These are phyloP conservation scores for Anoncus sp. DNA, from an alignment of 2,888 invertebrate genomes.

Conservation along the genomic window DNA sequence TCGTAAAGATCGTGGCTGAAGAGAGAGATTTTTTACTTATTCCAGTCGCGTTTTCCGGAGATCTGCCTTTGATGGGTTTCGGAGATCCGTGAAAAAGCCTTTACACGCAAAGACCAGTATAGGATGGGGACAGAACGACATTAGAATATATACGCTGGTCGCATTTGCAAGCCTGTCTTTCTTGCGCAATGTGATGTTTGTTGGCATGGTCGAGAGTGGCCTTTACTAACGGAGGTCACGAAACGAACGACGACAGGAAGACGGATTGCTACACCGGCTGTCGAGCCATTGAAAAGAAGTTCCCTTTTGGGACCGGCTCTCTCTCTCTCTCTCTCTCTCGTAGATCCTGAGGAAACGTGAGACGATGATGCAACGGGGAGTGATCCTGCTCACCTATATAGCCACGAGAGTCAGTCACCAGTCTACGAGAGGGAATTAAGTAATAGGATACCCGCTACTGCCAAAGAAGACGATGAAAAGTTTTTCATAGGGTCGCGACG, in stretches of 20 bases:
- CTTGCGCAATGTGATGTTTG: conserved; percentile 22
- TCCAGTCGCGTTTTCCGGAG: conserved; percentile 46
- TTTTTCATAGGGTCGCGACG: conserved; percentile 33
- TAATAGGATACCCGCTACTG: conserved; percentile 37
- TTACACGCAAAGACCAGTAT: not conserved
- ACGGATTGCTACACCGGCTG: conserved; percentile 41
- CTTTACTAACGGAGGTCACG: conserved; percentile 13
- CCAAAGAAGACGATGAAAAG: conserved; percentile 26
- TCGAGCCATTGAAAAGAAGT: conserved; percentile 46
- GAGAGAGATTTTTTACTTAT: conserved; percentile 41
- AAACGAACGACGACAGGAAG: conserved; percentile 46
- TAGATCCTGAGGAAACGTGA: conserved; percentile 49
- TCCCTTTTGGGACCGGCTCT: conserved; percentile 29
- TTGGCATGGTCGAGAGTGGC: conserved; percentile 30
- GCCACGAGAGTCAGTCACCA: conserved; percentile 52
- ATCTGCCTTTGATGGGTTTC: conserved; percentile 51
- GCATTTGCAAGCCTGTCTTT: conserved; percentile 28
- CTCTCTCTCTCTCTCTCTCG: too few relatives aligned
- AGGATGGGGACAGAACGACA: conserved; percentile 7
- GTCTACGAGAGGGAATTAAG: conserved; percentile 36
- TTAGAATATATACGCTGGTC: conserved; percentile 23
- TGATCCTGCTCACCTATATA: conserved; percentile 60
- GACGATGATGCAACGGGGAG: conserved; percentile 25
- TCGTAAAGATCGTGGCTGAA: conserved; percentile 12
- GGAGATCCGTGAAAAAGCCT: not conserved